These are phyloP conservation scores for Amphimallon solstitiale DNA, from an alignment of 2,888 invertebrate genomes.

Conservation along the genomic window DNA sequence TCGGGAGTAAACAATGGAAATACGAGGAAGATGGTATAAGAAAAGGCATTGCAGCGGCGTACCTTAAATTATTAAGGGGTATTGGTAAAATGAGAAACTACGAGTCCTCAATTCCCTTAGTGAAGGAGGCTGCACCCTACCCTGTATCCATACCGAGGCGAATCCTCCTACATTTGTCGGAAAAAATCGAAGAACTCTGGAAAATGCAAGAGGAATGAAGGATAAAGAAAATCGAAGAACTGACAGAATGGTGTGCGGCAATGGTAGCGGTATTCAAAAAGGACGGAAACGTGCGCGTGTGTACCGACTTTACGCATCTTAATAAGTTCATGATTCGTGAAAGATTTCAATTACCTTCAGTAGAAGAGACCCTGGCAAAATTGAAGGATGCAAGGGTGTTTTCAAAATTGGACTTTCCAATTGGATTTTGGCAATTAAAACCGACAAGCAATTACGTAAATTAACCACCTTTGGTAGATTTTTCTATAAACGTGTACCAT, in stretches of 20 bases:
- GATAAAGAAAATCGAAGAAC: too few relatives aligned
- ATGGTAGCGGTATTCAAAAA: conserved; percentile 52
- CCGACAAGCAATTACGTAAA: not conserved
- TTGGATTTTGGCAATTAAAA: conserved; percentile 1
- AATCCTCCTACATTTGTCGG: too few relatives aligned
- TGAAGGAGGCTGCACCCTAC: too few relatives aligned
- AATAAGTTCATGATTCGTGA: not conserved
- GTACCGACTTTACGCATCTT: conserved; percentile 33
- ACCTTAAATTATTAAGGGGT: too few relatives aligned
- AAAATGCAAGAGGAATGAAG: too few relatives aligned
- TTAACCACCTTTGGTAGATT: conserved; percentile 3
- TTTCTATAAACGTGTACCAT: not conserved
- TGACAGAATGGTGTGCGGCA: conserved; percentile 55
- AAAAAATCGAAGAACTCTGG: too few relatives aligned
- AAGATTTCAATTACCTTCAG: not conserved
- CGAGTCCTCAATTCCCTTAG: too few relatives aligned
- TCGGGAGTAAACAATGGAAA: too few relatives aligned
- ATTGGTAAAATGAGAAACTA: too few relatives aligned
- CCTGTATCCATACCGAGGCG: too few relatives aligned
- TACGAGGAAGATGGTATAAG: too few relatives aligned
- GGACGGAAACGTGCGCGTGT: conserved; percentile 45
- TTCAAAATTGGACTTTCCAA: conserved; percentile 1
- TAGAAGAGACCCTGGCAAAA: not conserved
- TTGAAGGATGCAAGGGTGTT: not conserved
- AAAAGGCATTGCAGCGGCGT: too few relatives aligned